These are phyloP conservation scores for Hassar affinis DNA, from an alignment of 2,113 vertebrate species.

Conservation along the genomic window DNA sequence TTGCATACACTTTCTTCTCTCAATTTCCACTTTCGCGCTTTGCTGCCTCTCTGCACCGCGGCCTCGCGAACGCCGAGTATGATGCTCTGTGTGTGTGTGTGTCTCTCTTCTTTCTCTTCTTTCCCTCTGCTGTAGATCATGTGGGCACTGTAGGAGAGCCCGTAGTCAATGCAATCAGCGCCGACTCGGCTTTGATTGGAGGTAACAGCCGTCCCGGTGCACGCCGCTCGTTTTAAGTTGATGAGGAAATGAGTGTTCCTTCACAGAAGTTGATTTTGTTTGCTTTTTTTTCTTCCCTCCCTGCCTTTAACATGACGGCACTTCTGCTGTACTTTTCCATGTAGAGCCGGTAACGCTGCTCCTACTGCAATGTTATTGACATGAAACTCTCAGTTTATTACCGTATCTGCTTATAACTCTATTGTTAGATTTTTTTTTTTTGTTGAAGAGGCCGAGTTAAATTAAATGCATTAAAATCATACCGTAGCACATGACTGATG, in stretches of 20 bases:
- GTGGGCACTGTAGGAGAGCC: slow-evolving; percentile 82
- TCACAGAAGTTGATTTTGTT: not conserved
- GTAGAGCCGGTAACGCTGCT: not conserved
- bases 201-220: slow-evolving; percentile 73
- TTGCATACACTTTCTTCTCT: slow-evolving; percentile 43
- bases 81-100: slow-evolving; percentile 38
- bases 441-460: not conserved
- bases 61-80: slow-evolving; percentile 44
- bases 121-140: slow-evolving; percentile 78
- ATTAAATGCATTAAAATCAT: too few relatives aligned
- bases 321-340: not conserved
- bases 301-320: not conserved
- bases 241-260: slow-evolving; percentile 22
- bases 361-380: not conserved
- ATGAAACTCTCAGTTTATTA: not conserved
- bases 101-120: slow-evolving; percentile 40
- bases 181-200: slow-evolving; percentile 89
- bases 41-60: slow-evolving; percentile 26
- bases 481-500: too few relatives aligned
- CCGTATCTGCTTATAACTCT: not conserved
- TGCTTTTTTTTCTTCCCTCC: not conserved
- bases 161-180: slow-evolving; percentile 79
- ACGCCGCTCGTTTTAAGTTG: not conserved
- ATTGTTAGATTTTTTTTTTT: too few relatives aligned
- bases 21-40: slow-evolving; percentile 37